Evolutionary conservation across 2,888 invertebrate species (phyloP).

Genomic region (Cephus sareptanus): DNA sequence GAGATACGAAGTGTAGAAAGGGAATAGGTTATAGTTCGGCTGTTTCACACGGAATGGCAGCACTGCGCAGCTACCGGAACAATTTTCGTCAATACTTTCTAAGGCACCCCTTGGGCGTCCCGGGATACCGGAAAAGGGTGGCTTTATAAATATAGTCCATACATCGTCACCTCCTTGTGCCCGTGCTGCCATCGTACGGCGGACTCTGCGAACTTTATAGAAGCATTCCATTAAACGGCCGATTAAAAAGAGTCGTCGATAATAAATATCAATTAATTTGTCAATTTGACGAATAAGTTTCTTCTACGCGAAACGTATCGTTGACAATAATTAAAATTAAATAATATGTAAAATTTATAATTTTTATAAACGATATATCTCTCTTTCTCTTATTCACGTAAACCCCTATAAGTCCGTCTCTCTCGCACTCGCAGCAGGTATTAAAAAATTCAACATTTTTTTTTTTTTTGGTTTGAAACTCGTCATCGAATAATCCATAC

Average conservation of each 20-base stretch:
- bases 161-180: background rate
- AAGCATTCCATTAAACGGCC: background rate
- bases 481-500: too few species aligned
- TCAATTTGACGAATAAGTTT: background rate
- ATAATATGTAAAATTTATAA: background rate
- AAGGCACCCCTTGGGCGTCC: background rate
- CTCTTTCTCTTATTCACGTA: background rate
- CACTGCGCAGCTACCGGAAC: constrained; percentile 40
- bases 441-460: background rate
- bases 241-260: background rate
- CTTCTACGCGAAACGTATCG: background rate
- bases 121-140: background rate
- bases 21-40: constrained; percentile 13
- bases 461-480: too few species aligned
- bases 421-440: background rate
- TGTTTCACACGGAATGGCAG: constrained; percentile 43
- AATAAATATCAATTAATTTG: background rate
- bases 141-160: background rate
- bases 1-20: constrained; percentile 11
- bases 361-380: too few species aligned
- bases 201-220: background rate
- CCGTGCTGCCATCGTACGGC: background rate
- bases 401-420: background rate
- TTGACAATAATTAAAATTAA: background rate
- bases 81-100: constrained; percentile 16